Base-by-base conservation (phyloP, 2,888 invertebrate species). In the Saturnia japonica region DNA sequence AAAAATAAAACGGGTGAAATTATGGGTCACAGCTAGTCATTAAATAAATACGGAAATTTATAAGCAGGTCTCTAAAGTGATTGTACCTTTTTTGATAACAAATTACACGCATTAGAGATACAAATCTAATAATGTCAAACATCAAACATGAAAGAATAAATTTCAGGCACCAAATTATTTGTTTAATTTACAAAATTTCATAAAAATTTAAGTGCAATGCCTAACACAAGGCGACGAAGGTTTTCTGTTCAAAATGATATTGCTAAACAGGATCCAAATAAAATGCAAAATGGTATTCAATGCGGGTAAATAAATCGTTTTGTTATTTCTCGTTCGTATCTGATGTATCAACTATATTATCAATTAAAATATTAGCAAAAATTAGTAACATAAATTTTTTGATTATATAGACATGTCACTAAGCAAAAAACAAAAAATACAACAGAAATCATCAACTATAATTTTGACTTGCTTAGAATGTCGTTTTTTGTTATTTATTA, bases 201-300 rank as follows among this genome's bases (percentile, higher is more conserved):
- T 28, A 45, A 68, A 76, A 83, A 80, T 82, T 75, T 72, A 71
- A 76, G 85, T 85, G 77, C 82, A 83, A 93, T 93, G 93, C 93
- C 93, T 43, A 89, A 91, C 74, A 82, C 90, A 69, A 87, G 91
- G 77, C 89, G 92, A 70, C 83, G 92, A 70, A 85, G 86, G 72
- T 93, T 93, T 80, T 93, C 91, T 1, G 91, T 91, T 19, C 86
- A 91, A 76, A 88, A 88, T 78, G 85, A 88, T 34, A 85, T 85
- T 16, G 73, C 78, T 43, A 76, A 76, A 43, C 80, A 83, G 69
- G 80, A 83, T 71, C 73, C 78, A 40, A 47, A 77, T 28, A 88
- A 87, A 80, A 74, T 80, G 51, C 87, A 86, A 77, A 88, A 81
- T 75, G 79, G 77, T n/a, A 76, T 79, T n/a, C 84, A 85, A 77